Base-by-base conservation (phyloP, 2,888 invertebrate genomes). In the Crossocerus cetratus region DNA sequence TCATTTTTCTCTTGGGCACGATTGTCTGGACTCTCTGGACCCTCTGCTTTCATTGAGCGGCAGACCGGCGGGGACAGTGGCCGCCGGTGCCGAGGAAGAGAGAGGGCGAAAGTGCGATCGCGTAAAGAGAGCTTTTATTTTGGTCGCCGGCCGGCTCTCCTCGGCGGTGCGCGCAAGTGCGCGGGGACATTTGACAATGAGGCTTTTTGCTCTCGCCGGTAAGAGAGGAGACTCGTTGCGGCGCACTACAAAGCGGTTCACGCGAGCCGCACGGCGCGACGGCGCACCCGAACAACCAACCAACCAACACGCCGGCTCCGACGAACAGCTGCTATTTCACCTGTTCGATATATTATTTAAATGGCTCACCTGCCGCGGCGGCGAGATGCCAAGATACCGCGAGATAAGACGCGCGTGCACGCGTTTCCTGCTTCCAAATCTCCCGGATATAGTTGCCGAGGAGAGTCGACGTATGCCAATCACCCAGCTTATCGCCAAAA, bases 261-360 rank as follows among this genome's bases (percentile, higher is more conserved):
- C 76, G 78, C 72, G 65, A 74, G 64, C 70, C 63, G 74, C 69
- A 32, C 71, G 68, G 54, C 69, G 66, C 16, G n/a, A n/a, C 13
- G 14, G 14, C 65, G 75, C 78, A 77, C 76, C 72, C 74, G 11
- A 32, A 32, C 8, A 32, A 32, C 32, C 8, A 32, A 32, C 8
- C 8, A 32, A 32, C 5, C 8, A 32, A 32, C 32, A 11, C 5
- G 11, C 32, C 32, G 74, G 65, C 74, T n/a, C 80, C 80, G 79
- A 84, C 82, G 84, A 83, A 84, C 86, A 86, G 86, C 85, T 86
- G 86, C 85, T 83, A 84, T 84, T 84, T 86, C 86, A 86, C 86
- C 86, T 86, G 86, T 86, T 86, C 86, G 83, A 85, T 86, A 85
- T 85, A 83, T 85, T 86, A 86, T 86, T 86, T 86, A 86, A 86